phyloP scores from a whole-genome alignment of 2,113 vertebrate species.

The Chinchilla lanigera region DNA sequence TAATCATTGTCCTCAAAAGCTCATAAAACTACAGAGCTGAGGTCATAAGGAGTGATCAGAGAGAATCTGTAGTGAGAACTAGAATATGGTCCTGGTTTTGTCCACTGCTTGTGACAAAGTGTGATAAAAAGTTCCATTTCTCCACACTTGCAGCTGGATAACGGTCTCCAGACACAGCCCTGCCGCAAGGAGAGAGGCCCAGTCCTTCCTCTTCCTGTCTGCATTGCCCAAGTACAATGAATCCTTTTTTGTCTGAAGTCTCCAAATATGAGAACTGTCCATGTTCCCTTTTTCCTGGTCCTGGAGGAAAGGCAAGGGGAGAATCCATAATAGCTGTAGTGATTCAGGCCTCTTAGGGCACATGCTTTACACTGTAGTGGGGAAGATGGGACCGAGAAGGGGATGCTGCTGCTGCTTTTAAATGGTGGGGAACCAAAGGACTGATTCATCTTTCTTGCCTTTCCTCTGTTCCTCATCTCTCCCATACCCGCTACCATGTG shows the following conservation, averaged over 20 bases:
- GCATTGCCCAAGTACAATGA: background rate
- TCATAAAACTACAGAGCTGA: background rate
- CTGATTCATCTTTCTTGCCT: background rate
- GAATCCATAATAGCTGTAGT: background rate
- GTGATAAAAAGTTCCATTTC: background rate
- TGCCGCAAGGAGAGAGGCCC: background rate
- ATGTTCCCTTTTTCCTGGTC: background rate
- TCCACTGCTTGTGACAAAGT: background rate
- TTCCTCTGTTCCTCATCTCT: background rate
- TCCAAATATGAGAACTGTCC: background rate
- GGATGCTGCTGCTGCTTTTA: background rate
- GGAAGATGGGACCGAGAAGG: background rate
- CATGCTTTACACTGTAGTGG: accelerated
- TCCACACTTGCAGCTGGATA: background rate
- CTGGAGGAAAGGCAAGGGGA: background rate
- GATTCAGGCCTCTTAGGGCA: background rate
- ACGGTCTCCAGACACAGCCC: background rate
- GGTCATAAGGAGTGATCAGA: background rate
- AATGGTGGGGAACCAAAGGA: background rate
- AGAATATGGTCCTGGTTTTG: background rate
- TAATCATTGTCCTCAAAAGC: background rate
- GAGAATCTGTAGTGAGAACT: background rate
- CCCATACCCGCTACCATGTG: accelerated
- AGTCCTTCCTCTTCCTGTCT: background rate
- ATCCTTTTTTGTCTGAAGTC: background rate